Percentiles rank a stretch among this genome's conserved stretches.
Conservation (phyloP, 2,888 invertebrate species). For the Apodemia duryi region DNA sequence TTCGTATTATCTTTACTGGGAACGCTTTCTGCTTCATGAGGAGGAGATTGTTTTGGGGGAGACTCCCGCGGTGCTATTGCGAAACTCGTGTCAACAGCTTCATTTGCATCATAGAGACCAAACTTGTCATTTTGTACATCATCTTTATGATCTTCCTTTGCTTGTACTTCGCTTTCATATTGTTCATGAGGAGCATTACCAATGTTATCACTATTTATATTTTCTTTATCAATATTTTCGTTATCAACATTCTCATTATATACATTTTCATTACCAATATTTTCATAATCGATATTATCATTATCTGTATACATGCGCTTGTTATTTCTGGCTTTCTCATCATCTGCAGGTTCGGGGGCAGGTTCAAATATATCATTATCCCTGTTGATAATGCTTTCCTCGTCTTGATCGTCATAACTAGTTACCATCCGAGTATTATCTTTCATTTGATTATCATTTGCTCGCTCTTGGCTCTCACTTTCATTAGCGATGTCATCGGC, state of each 20-base stretch:
- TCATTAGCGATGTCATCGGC: constrained; percentile 43
- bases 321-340: constrained; percentile 16
- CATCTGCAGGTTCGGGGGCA: constrained; percentile 24
- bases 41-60: constrained; percentile 12
- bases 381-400: constrained; percentile 1
- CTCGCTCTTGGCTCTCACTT: not conserved
- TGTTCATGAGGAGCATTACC: constrained; percentile 21
- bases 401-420: constrained; percentile 20
- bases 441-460: constrained; percentile 1
- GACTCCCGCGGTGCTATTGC: constrained; percentile 28
- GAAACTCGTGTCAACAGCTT: constrained; percentile 55
- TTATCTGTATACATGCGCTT: not conserved
- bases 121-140: constrained; percentile 15
- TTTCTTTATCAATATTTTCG: not conserved
- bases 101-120: constrained; percentile 52
- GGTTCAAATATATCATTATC: constrained; percentile 20
- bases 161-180: constrained; percentile 24
- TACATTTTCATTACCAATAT: constrained; percentile 9
- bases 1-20: not conserved
- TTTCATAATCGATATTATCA: not conserved
- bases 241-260: constrained; percentile 12
- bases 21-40: constrained; percentile 18
- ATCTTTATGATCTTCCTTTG: constrained; percentile 19
- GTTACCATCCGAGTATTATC: not conserved
- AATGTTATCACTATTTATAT: not conserved